These are phyloP conservation scores for Empidonax traillii DNA, from an alignment of 2,113 vertebrate genomes.

Conservation along the genomic window DNA sequence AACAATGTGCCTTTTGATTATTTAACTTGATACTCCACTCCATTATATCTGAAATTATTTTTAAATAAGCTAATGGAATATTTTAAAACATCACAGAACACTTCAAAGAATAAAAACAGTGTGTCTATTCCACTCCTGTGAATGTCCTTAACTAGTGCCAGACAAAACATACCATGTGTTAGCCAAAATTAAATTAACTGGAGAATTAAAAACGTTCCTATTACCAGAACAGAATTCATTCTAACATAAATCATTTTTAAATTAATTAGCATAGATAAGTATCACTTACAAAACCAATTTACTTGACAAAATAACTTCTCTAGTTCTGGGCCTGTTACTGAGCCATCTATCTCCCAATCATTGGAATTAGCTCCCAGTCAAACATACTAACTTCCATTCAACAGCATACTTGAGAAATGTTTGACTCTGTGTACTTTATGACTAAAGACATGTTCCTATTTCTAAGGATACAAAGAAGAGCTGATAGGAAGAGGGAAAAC, in stretches of 20 bases:
- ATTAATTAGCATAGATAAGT: background rate
- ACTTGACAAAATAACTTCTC: background rate
- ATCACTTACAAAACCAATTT: background rate
- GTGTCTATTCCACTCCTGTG: background rate
- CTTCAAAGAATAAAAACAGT: background rate
- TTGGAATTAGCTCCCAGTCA: background rate
- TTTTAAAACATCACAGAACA: background rate
- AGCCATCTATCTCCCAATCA: background rate
- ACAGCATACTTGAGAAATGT: background rate
- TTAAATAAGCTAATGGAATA: background rate
- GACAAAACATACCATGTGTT: background rate
- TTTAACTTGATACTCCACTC: background rate
- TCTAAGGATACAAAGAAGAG: background rate
- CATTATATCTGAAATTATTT: background rate
- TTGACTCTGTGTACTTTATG: background rate
- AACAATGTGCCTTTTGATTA: background rate
- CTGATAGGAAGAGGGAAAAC: background rate
- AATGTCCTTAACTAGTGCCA: background rate
- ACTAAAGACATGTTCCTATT: background rate
- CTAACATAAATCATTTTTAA: background rate
- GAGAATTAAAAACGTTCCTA: background rate
- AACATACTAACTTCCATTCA: background rate
- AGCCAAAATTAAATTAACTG: background rate
- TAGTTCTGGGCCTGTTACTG: background rate
- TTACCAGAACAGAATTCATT: background rate